Base-by-base conservation (phyloP, 2,888 invertebrate genomes). In the Agonum fuliginosum region DNA sequence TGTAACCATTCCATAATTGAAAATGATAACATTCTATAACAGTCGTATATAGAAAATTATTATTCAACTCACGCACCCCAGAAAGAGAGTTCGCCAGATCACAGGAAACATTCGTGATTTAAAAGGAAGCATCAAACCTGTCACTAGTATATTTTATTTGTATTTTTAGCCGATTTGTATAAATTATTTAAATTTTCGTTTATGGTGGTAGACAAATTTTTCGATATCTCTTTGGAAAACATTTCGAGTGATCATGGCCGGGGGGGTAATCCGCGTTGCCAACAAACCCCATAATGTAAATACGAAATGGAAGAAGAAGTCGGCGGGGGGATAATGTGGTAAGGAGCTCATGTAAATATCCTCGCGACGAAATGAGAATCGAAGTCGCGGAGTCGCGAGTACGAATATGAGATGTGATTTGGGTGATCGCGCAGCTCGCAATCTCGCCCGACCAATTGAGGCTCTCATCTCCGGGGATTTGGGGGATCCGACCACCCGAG, bases 211-310 rank as follows among this genome's bases (percentile, higher is more conserved):
- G 14, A 46, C 46, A 46, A 46, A 46, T 51, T 51, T 51, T 20
- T 17, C 58, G 12, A 27, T 62, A 62, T 51, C 17, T 12, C 27
- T 27, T 24, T 10, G 20, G 20, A 48, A 48, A 48, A 20, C 20
- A 19, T 48, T 20, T 48, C 37, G 2, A 20, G 10, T 10, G n/a
- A 2, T 10, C 22, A 12, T 3, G 22, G 54, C n/a, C 22, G 22
- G 58, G 8, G 14, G 72, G 43, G 74, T 67, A 76, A 76, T 76
- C 75, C 67, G 27, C 67, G 75, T 76, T 76, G 58, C 80, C 85
- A 84, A 85, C 85, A 84, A 84, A 83, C 84, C 83, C 83, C 80
- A 82, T 82, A 84, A 84, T 87, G 86, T 87, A 86, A 87, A 87
- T 86, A 87, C 67, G 67, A 43, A 58, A 22, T 48, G 41, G 75